These are phyloP conservation scores for Xiphorhynchus erythropygius DNA, from an alignment of 2,797 vertebrate genomes.

Conservation along the genomic window DNA sequence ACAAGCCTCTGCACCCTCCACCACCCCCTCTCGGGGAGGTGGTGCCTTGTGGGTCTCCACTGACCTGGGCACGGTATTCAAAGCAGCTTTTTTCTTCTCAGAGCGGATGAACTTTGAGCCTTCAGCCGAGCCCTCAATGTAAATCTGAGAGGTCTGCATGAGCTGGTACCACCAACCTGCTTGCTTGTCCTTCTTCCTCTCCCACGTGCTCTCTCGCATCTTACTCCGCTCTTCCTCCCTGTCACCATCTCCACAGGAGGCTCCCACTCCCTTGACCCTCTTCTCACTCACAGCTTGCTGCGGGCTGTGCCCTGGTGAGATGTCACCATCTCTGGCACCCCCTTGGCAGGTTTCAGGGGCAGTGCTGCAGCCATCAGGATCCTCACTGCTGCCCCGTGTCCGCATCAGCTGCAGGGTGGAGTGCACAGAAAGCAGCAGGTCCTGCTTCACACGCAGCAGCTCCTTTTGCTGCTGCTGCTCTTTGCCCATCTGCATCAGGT, in stretches of 20 bases:
- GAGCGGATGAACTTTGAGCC: slow-evolving; percentile 85
- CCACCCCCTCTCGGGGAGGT: slow-evolving; percentile 88
- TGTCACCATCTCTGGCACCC: background rate
- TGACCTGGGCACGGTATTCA: slow-evolving; percentile 16
- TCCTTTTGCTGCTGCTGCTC: slow-evolving; percentile 91
- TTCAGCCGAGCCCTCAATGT: slow-evolving; percentile 88
- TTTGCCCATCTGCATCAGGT: slow-evolving; percentile 86
- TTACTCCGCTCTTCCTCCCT: slow-evolving; percentile 44
- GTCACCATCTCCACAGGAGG: slow-evolving; percentile 72
- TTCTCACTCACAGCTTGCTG: slow-evolving; percentile 8
- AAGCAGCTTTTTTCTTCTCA: slow-evolving; percentile 80
- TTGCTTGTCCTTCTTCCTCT: slow-evolving; percentile 82
- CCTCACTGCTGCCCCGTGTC: slow-evolving; percentile 71
- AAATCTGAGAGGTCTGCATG: slow-evolving; percentile 98
- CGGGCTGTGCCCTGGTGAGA: slow-evolving; percentile 7
- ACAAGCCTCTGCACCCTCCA: slow-evolving; percentile 91
- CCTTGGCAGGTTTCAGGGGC: slow-evolving; percentile 27
- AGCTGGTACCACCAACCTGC: slow-evolving; percentile 98
- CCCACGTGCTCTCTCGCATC: slow-evolving; percentile 41
- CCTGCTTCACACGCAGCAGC: slow-evolving; percentile 87
- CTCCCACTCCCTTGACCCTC: slow-evolving; percentile 77
- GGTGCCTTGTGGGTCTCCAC: slow-evolving; percentile 72
- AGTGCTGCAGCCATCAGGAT: background rate
- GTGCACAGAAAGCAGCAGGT: slow-evolving; percentile 82
- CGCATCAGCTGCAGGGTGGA: slow-evolving; percentile 95